Base-by-base conservation (phyloP, 2,888 invertebrate genomes). In the Theretra japonica region DNA sequence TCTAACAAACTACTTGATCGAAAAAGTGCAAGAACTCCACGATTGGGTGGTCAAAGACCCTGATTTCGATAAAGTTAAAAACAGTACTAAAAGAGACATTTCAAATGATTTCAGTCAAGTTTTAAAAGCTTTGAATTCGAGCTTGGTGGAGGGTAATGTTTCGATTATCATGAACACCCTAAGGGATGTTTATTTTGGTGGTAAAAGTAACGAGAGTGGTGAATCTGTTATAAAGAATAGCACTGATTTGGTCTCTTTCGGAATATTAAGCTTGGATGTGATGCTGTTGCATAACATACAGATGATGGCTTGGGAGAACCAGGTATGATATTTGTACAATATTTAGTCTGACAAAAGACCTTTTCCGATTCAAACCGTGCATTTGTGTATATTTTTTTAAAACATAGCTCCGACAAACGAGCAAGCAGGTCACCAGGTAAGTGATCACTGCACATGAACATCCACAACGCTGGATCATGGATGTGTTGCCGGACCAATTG, bases 221-320 rank as follows among this genome's bases (percentile, higher is more conserved):
- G 90, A 88, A 56, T 83, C 90, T 2, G 89, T 94, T 7, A 75
- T 90, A 58, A 93, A 90, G 0, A 95, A 95, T 69, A 92, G 90
- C 23, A 92, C 94, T 0, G 95, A 94, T 80, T 80, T 95, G 69
- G 78, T 95, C 0, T 95, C 95, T 0, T 95, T 96, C 73, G 95
- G 95, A 0, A 94, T 96, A 57, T 76, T 96, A 76, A 95, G 95
- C 0, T 77, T 96, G 69, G 96, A 95, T 80, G 91, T 96, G 0
- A 94, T 96, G 89, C 77, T 96, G 70, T 76, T 96, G 3, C 95
- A 95, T 82, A 95, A 95, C 80, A 95, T 95, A 57, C 95, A 95
- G 78, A 79, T 95, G 28, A 94, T 95, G 90, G 95, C 95, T 0
- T 95, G 95, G 94, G 95, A 95, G 77, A 95, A 90, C 79, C 95